A percentile compares a stretch with the other conserved stretches of the same genome.
Conservation (phyloP, 2,113 vertebrate species). For the Nansenia antarctica region DNA sequence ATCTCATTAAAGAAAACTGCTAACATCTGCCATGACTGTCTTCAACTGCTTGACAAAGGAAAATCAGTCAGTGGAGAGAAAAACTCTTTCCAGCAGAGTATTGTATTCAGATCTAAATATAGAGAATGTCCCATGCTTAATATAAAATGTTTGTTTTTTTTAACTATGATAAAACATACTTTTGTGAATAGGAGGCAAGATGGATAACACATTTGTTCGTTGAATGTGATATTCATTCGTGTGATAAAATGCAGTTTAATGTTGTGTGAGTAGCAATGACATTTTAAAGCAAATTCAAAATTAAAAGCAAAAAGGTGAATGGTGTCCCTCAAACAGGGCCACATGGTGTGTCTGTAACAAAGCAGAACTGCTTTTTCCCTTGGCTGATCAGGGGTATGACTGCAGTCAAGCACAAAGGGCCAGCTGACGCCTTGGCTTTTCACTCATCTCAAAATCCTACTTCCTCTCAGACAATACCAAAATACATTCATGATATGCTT, state of each 20-base stretch:
- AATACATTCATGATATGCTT: constrained; percentile 76
- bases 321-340: constrained; percentile 58
- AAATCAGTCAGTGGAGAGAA: background rate
- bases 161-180: background rate
- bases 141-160: background rate
- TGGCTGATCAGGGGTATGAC: constrained; percentile 70
- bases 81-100: background rate
- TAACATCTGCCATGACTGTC: constrained; percentile 59
- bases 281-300: constrained; percentile 40
- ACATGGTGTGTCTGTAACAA: constrained; percentile 70
- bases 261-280: constrained; percentile 18
- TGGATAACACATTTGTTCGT: background rate
- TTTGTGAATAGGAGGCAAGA: background rate
- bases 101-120: background rate
- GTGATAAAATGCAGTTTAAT: background rate
- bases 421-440: constrained; percentile 77
- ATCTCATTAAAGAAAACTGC: constrained; percentile 71
- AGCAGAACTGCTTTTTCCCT: constrained; percentile 71
- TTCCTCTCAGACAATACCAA: constrained; percentile 72
- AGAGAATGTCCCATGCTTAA: background rate
- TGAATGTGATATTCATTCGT: background rate
- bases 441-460: constrained; percentile 72
- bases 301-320: constrained; percentile 47
- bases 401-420: constrained; percentile 72
- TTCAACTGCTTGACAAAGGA: constrained; percentile 29